Evolutionary conservation across 2,888 invertebrate species (phyloP).

Genomic region (Amblyjoppa fuscipennis): DNA sequence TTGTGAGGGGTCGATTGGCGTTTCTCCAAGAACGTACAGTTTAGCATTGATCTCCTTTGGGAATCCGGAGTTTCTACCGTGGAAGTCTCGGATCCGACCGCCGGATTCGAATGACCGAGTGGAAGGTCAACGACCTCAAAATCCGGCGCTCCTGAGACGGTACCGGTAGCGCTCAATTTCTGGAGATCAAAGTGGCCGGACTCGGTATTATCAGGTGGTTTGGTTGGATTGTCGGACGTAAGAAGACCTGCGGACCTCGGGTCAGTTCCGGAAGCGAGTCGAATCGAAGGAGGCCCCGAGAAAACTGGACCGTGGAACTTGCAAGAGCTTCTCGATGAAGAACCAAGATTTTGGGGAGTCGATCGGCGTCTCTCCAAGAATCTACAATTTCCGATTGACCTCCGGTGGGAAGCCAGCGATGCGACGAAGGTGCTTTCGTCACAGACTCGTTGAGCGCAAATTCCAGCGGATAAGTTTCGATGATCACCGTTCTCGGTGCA

Average conservation of each 20-base stretch:
- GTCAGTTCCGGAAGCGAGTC: not conserved
- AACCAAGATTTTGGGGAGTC: conserved; percentile 23
- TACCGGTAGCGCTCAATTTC: not conserved
- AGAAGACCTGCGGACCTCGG: not conserved
- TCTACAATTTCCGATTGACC: not conserved
- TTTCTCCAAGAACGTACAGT: conserved; percentile 13
- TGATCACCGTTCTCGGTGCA: not conserved
- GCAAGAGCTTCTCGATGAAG: conserved; percentile 4
- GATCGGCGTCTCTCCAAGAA: conserved; percentile 30
- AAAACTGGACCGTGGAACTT: not conserved
- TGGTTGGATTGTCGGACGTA: not conserved
- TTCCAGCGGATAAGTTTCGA: not conserved
- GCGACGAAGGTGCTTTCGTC: not conserved
- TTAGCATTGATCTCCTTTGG: not conserved
- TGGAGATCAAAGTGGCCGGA: not conserved
- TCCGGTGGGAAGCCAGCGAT: not conserved
- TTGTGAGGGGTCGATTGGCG: conserved; percentile 25
- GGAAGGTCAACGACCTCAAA: not conserved
- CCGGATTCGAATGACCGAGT: not conserved
- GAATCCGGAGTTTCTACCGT: not conserved
- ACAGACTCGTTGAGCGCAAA: not conserved
- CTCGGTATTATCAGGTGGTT: not conserved
- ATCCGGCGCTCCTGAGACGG: not conserved
- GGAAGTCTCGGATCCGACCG: not conserved
- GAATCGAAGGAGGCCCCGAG: not conserved